Evolutionary conservation across 2,113 vertebrate genomes (phyloP).

Genomic region (Ovibos moschatus): DNA sequence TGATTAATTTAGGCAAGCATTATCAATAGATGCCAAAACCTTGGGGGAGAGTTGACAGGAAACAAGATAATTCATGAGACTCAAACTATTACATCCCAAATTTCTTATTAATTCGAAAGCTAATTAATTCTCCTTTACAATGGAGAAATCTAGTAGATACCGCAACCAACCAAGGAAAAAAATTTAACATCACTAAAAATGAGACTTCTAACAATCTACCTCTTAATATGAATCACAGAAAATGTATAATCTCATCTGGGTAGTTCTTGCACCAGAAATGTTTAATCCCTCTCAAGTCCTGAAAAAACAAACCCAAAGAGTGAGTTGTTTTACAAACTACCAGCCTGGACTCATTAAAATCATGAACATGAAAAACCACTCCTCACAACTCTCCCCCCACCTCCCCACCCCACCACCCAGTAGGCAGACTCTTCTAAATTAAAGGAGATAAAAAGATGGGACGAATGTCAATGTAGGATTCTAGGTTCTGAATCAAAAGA

Average conservation of each 20-base stretch:
- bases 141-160: neutral
- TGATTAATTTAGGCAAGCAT: neutral
- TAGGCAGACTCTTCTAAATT: neutral
- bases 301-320: neutral
- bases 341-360: neutral
- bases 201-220: neutral
- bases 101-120: constrained; percentile 2
- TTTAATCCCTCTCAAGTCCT: neutral
- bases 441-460: neutral
- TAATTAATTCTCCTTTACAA: neutral
- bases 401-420: neutral
- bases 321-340: neutral
- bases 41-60: neutral
- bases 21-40: neutral
- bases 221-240: neutral
- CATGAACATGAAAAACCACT: neutral
- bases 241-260: neutral
- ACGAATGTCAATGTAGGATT: neutral
- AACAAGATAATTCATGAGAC: neutral
- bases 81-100: neutral
- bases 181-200: neutral
- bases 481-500: neutral
- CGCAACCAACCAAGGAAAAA: neutral
- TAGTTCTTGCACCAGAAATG: neutral
- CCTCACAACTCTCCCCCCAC: rapidly evolving